Conservation (phyloP, 2,888 invertebrate species). For the Plagodis pulveraria region DNA sequence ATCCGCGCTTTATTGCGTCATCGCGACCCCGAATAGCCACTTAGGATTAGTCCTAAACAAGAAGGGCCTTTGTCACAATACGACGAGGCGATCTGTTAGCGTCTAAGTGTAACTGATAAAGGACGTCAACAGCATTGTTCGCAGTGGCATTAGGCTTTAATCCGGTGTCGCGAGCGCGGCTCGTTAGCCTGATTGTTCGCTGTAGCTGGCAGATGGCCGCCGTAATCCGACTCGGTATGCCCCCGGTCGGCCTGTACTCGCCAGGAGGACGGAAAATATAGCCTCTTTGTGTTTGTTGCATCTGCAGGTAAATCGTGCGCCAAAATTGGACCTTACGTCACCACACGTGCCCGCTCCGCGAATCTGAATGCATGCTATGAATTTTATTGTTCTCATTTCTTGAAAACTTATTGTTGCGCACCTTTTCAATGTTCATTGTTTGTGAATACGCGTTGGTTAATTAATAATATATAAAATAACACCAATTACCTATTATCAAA, state of each 20-base stretch:
- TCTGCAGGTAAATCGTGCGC: constrained; percentile 83
- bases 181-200: constrained; percentile 83
- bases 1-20: constrained; percentile 48
- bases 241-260: constrained; percentile 42
- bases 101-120: constrained; percentile 76
- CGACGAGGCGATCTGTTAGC: constrained; percentile 73
- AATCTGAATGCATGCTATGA: constrained; percentile 73
- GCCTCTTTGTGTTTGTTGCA: constrained; percentile 83
- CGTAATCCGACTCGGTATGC: constrained; percentile 72
- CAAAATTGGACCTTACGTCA: constrained; percentile 66
- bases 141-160: constrained; percentile 79
- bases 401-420: constrained; percentile 76
- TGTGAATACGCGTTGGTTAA: not conserved
- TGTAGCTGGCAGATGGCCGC: constrained; percentile 78
- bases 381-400: constrained; percentile 67
- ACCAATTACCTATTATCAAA: no score
- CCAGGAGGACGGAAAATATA: constrained; percentile 60
- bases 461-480: no score
- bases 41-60: constrained; percentile 81
- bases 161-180: constrained; percentile 72
- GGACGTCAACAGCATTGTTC: constrained; percentile 76
- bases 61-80: constrained; percentile 75
- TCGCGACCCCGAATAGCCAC: constrained; percentile 69
- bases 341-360: constrained; percentile 71
- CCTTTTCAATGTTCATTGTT: constrained; percentile 40